Conservation (phyloP, 2,113 vertebrate genomes). For the Centrocercus urophasianus region DNA sequence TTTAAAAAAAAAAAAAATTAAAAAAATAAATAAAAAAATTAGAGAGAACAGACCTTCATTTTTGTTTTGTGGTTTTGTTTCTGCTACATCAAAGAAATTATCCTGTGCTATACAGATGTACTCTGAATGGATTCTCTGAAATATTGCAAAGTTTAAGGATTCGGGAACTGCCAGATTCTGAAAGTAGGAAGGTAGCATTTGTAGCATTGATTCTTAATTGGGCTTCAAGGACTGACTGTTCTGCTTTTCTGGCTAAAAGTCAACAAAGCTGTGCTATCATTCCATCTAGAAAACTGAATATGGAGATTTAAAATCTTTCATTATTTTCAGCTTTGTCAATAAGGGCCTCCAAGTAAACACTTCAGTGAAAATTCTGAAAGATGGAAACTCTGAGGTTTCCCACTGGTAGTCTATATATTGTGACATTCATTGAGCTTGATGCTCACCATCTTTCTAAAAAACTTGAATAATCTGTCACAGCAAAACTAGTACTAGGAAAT, state of each 20-base stretch:
- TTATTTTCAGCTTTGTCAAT: not conserved
- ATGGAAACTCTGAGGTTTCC: not conserved
- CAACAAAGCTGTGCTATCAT: not conserved
- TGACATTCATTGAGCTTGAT: not conserved
- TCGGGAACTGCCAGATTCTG: not conserved
- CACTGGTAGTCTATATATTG: not conserved
- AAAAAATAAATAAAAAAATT: not conserved
- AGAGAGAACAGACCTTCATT: not conserved
- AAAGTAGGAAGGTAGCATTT: not conserved
- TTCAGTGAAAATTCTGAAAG: not conserved
- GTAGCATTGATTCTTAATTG: not conserved
- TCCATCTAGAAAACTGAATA: not conserved
- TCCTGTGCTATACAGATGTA: not conserved
- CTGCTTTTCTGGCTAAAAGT: not conserved
- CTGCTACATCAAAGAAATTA: conserved; percentile 45
- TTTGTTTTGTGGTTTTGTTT: not conserved
- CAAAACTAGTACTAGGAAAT: not conserved
- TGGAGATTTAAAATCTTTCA: not conserved
- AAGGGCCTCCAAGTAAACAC: not conserved
- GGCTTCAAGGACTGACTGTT: not conserved
- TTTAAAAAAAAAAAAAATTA: not conserved
- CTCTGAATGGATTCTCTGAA: not conserved
- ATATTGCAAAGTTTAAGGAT: not conserved
- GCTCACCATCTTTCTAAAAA: not conserved
- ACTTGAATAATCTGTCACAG: not conserved